Percentiles rank a stretch among this genome's conserved stretches.
These are phyloP conservation scores for Lophotis ruficrista DNA, from an alignment of 2,113 vertebrate genomes.

Conservation along the genomic window DNA sequence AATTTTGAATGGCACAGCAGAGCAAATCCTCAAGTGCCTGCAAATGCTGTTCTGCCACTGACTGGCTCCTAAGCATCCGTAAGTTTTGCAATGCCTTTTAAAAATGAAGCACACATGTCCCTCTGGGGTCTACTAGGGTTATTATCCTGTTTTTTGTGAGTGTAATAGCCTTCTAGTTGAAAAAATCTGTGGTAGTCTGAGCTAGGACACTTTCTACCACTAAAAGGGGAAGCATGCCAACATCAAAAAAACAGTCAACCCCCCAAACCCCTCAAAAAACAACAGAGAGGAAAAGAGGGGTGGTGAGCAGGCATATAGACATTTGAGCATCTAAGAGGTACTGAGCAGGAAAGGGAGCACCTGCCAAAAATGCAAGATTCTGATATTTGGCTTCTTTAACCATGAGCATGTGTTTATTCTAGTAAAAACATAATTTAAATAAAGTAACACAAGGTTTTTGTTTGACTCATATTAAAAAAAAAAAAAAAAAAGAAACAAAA, in stretches of 20 bases:
- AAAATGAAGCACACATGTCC: rapidly evolving
- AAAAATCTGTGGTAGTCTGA: rapidly evolving
- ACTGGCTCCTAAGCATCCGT: not conserved
- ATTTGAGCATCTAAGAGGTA: not conserved
- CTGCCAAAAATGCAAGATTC: not conserved
- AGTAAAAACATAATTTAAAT: not conserved
- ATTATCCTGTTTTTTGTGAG: not conserved
- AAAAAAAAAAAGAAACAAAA: rapidly evolving
- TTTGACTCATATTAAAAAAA: not conserved
- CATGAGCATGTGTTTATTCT: not conserved
- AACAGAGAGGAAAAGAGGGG: not conserved
- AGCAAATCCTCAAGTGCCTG: not conserved
- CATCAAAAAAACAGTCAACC: not conserved
- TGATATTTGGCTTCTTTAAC: not conserved
- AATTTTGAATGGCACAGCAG: not conserved
- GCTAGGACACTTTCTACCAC: not conserved
- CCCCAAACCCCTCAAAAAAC: too few species aligned
- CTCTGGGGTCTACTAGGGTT: not conserved
- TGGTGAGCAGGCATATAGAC: not conserved
- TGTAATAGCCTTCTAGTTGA: not conserved
- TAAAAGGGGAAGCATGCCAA: rapidly evolving
- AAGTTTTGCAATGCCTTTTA: not conserved
- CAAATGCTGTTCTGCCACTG: not conserved
- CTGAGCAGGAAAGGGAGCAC: not conserved
- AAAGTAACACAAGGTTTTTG: not conserved